phyloP scores from a whole-genome alignment of 2,888 invertebrate species.

The Sinhomidia bicolor region DNA sequence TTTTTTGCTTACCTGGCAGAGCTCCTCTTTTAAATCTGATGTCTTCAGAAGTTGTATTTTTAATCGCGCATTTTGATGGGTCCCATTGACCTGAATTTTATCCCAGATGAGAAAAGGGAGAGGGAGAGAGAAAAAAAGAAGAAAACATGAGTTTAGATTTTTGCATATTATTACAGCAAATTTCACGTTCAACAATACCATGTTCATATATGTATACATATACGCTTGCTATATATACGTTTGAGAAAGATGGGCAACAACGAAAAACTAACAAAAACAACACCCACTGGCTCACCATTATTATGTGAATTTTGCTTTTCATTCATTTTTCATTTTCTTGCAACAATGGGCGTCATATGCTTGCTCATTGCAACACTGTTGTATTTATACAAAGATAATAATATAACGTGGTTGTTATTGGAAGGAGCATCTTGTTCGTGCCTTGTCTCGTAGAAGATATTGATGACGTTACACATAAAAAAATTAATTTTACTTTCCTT shows the following conservation, averaged over 20 bases:
- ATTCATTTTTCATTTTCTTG: slow-evolving; percentile 1
- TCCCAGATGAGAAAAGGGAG: too few species aligned
- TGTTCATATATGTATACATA: neutral
- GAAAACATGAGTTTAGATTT: slow-evolving; percentile 38
- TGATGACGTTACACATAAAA: slow-evolving; percentile 25
- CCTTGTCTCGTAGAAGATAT: neutral
- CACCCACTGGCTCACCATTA: slow-evolving; percentile 19
- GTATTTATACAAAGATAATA: neutral
- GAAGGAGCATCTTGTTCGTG: neutral
- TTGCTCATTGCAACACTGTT: neutral
- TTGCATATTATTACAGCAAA: neutral
- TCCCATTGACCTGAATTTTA: slow-evolving; percentile 80
- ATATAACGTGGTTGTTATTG: neutral
- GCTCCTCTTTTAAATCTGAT: slow-evolving; percentile 80
- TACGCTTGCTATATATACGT: too few species aligned
- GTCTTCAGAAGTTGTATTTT: slow-evolving; percentile 80
- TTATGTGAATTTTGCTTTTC: neutral
- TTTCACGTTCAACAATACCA: neutral
- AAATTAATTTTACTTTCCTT: slow-evolving; percentile 65
- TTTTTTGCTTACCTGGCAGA: slow-evolving; percentile 77
- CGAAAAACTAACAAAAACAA: slow-evolving; percentile 29
- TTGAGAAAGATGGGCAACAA: neutral
- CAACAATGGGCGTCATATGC: neutral
- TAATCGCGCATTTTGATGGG: slow-evolving; percentile 80
- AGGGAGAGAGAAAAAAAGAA: slow-evolving; percentile 42